Percentiles rank a stretch among this genome's conserved stretches.
phyloP scores from a whole-genome alignment of 2,888 invertebrate genomes.

The Craniophora ligustri region DNA sequence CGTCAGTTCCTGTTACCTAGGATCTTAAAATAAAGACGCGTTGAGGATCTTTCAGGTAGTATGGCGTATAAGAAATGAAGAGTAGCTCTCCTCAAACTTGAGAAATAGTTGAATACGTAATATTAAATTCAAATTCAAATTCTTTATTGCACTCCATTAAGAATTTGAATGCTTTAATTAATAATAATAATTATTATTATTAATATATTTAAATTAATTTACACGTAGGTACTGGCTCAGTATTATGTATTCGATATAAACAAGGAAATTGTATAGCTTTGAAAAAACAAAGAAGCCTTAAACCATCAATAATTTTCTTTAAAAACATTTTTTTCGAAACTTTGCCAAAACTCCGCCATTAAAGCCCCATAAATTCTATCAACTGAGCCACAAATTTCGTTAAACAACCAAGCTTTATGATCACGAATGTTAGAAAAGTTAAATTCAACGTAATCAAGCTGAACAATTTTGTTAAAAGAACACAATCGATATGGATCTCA shows the following conservation, averaged over 20 bases:
- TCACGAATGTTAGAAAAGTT: slow-evolving; percentile 43
- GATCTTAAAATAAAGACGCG: too few species aligned
- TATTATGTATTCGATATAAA: neutral
- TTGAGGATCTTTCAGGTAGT: too few species aligned
- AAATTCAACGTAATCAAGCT: slow-evolving; percentile 54
- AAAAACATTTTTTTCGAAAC: slow-evolving; percentile 23
- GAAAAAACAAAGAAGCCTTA: slow-evolving; percentile 26
- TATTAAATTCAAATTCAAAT: too few species aligned
- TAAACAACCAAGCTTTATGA: slow-evolving; percentile 43
- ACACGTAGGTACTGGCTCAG: too few species aligned
- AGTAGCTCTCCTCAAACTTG: too few species aligned
- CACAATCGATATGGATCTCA: slow-evolving; percentile 59
- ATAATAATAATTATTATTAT: too few species aligned
- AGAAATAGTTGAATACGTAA: too few species aligned
- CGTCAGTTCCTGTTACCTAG: too few species aligned
- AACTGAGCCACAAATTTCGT: slow-evolving; percentile 46
- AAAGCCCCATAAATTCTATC: slow-evolving; percentile 47
- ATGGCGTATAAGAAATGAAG: too few species aligned
- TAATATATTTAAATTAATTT: too few species aligned
- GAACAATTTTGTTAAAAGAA: slow-evolving; percentile 59
- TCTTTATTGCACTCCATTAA: too few species aligned
- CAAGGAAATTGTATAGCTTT: neutral
- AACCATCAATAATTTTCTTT: slow-evolving; percentile 34
- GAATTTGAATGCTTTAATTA: too few species aligned
- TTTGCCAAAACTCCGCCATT: slow-evolving; percentile 39